Percentiles rank a stretch among this genome's conserved stretches.
phyloP scores from a whole-genome alignment of 2,113 vertebrate species.

The Haemorhous mexicanus region DNA sequence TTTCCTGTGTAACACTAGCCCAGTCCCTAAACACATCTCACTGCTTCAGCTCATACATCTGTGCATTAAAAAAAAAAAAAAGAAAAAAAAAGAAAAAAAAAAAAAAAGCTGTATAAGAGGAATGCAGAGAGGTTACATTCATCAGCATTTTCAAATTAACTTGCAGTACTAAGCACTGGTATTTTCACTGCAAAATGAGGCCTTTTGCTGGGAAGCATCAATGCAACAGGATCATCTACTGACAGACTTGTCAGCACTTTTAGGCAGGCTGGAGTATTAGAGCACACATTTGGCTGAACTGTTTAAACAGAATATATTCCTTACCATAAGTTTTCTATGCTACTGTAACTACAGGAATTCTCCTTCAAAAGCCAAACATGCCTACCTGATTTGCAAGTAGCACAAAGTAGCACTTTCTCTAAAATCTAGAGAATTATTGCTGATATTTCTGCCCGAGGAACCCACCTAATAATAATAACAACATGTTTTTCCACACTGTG shows the following conservation, averaged over 20 bases:
- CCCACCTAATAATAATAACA: background rate
- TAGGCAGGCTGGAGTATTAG: background rate
- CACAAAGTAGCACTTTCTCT: background rate
- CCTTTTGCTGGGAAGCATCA: conserved; percentile 44
- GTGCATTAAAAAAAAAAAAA: background rate
- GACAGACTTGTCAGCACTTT: conserved; percentile 47
- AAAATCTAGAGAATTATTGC: background rate
- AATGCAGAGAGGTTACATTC: background rate
- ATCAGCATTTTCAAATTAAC: conserved; percentile 35
- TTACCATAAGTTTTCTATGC: background rate
- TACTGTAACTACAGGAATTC: background rate
- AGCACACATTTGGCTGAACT: background rate
- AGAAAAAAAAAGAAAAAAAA: background rate
- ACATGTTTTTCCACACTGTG: background rate
- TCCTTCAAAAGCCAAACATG: background rate
- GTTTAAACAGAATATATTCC: background rate
- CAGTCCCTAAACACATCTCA: background rate
- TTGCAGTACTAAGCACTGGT: conserved; percentile 23
- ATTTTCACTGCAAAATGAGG: conserved; percentile 21
- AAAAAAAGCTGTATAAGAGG: background rate
- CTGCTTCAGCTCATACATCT: background rate
- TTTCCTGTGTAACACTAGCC: background rate
- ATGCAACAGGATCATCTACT: background rate
- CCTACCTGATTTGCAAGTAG: background rate
- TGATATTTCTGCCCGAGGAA: background rate